Base-by-base conservation (phyloP, 2,113 vertebrate genomes). In the Psilopogon haemacephalus region DNA sequence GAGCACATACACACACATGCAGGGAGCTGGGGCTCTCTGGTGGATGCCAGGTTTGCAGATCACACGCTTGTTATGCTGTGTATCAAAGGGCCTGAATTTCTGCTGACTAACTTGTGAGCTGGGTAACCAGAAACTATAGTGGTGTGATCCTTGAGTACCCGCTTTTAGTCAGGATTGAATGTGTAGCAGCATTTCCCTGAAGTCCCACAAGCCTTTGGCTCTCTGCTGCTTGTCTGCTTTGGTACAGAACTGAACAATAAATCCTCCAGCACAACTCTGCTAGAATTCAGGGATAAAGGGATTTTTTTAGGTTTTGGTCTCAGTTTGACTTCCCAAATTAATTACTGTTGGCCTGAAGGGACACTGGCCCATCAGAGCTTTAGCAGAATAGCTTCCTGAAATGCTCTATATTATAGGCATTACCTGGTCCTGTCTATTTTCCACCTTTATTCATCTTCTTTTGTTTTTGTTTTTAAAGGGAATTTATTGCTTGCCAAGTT, bases 401-500 rank as follows among this genome's bases (percentile, higher is more conserved):
- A 85, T 68, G 27, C 38, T 69, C 58, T 76, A 63, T 16, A 16
- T 91, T 68, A 70, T 11, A 62, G 18, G 46, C 46, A 77, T 70
- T 62, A 92, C 67, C 46, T 58, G 79, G 69, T 81, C 62, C 52
- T 60, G 82, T 92, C 78, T 94, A 32, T 71, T 81, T 89, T 94
- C 84, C 80, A 4, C 14, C 81, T 89, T 96, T 91, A 68, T 88
- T 94, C 88, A 90, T 75, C 28, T 40, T 90, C 75, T 72, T 86
- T 16, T 44, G 55, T 72, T 77, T 74, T 94, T 95, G 9, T 79
- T 86, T 58, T 20, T 28, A 27, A 85, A 81, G 55, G 54, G 80
- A 95, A 97, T 97, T 97, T 96, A 95, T 90, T 96, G 88, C 95
- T 97, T 97, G 85, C 89, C 82, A 91, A 82, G 84, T 93, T 94